These are phyloP conservation scores for Cydia splendana DNA, from an alignment of 1,140 invertebrate species.

Conservation along the genomic window DNA sequence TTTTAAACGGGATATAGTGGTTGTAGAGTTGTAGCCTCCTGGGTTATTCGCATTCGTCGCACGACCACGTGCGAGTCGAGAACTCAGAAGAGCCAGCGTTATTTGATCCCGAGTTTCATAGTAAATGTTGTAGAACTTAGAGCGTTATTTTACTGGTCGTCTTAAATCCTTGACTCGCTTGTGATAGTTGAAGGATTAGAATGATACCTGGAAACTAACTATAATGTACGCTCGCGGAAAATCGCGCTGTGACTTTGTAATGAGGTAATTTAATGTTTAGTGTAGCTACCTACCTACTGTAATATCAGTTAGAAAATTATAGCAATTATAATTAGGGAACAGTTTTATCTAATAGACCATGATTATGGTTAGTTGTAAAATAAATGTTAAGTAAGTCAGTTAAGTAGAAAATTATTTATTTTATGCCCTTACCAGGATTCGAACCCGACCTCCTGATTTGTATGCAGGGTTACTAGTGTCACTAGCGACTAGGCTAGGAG, in stretches of 20 bases:
- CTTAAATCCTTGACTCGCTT: not conserved
- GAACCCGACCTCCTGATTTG: too few species aligned
- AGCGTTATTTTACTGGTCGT: not conserved
- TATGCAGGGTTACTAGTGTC: too few species aligned
- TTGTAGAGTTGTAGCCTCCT: slow-evolving; percentile 19
- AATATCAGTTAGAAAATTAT: not conserved
- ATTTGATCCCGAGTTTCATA: not conserved
- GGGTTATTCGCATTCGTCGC: not conserved
- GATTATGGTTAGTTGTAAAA: too few species aligned
- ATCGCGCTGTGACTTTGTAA: slow-evolving; percentile 25
- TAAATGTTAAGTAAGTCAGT: too few species aligned
- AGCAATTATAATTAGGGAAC: not conserved
- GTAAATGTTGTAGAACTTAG: not conserved
- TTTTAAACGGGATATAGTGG: slow-evolving; percentile 20
- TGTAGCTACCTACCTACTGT: too few species aligned
- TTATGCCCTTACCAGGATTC: too few species aligned
- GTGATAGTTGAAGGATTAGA: not conserved
- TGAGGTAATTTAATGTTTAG: slow-evolving; percentile 17
- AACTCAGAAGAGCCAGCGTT: not conserved
- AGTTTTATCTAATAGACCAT: too few species aligned
- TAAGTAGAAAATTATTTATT: too few species aligned
- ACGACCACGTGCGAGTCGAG: not conserved
- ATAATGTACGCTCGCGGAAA: slow-evolving; percentile 24
- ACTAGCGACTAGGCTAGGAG: too few species aligned
- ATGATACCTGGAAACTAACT: slow-evolving; percentile 28